phyloP scores from a whole-genome alignment of 2,797 vertebrate species.

The Bucorvus abyssinicus region DNA sequence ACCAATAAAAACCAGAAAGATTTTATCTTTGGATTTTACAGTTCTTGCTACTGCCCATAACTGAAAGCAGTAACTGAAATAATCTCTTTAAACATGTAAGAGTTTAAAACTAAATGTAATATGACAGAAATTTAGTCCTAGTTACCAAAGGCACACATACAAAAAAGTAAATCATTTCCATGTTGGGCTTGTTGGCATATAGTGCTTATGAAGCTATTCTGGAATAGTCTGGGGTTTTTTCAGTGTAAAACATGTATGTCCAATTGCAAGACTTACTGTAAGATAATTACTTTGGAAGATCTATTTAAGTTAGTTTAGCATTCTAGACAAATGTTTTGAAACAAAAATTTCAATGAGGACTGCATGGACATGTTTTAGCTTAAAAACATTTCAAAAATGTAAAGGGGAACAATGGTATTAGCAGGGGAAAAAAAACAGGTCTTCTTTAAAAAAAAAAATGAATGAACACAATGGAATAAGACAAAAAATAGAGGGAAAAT shows the following conservation, averaged over 20 bases:
- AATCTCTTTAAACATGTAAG: not conserved
- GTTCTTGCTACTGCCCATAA: not conserved
- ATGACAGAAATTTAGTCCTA: not conserved
- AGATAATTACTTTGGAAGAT: not conserved
- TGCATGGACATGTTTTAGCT: not conserved
- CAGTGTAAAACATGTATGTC: not conserved
- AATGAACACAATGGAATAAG: not conserved
- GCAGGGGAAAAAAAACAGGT: not conserved
- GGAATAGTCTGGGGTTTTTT: accelerated
- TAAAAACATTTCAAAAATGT: not conserved
- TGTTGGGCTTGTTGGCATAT: not conserved
- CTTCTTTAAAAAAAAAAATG: not conserved
- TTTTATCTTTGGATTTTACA: not conserved
- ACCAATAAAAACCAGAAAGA: not conserved
- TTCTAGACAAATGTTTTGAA: not conserved
- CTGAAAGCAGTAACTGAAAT: not conserved
- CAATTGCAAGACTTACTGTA: not conserved
- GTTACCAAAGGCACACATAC: not conserved
- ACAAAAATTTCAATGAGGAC: not conserved
- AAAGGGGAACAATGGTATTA: not conserved
- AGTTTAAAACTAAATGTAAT: not conserved
- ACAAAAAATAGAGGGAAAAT: not conserved
- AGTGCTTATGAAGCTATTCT: not conserved
- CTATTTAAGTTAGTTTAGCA: not conserved
- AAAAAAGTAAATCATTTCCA: not conserved